Conservation (phyloP, 37 sponge, comb jelly and placozoan species). For the Agelas oroides region DNA sequence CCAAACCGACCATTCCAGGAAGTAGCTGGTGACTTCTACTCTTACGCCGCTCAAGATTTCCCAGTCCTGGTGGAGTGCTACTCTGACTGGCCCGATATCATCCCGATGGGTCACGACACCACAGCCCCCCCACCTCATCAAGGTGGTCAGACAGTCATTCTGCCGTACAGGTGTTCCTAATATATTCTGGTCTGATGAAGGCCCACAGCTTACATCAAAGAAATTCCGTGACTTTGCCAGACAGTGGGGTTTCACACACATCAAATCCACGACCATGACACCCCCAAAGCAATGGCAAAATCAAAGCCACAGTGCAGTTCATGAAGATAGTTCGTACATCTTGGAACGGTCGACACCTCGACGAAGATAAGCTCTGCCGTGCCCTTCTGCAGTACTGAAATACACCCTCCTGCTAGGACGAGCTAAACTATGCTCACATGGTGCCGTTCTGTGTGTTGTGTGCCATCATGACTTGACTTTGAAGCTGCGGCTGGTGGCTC, state of each 20-base stretch:
- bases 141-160: too few relatives aligned
- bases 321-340: slow-evolving; percentile 27
- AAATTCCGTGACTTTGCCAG: slow-evolving; percentile 10
- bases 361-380: not conserved
- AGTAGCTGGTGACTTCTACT: slow-evolving; percentile 28
- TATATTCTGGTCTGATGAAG: too few relatives aligned
- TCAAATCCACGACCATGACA: not conserved
- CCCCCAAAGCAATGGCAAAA: slow-evolving; percentile 33
- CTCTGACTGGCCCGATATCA: too few relatives aligned
- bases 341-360: not conserved
- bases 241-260: slow-evolving; percentile 11
- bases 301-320: too few relatives aligned
- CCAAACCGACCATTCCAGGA: slow-evolving; percentile 36
- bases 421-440: too few relatives aligned
- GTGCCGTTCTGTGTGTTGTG: too few relatives aligned
- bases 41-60: slow-evolving; percentile 10
- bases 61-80: slow-evolving; percentile 17
- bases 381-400: slow-evolving; percentile 23
- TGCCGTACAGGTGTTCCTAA: slow-evolving; percentile 30
- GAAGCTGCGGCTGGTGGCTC: too few relatives aligned
- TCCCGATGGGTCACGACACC: too few relatives aligned
- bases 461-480: too few relatives aligned
- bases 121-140: too few relatives aligned
- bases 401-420: slow-evolving; percentile 3
- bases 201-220: not conserved